Base-by-base conservation (phyloP, 2,888 invertebrate genomes). In the Clitarchus hookeri region DNA sequence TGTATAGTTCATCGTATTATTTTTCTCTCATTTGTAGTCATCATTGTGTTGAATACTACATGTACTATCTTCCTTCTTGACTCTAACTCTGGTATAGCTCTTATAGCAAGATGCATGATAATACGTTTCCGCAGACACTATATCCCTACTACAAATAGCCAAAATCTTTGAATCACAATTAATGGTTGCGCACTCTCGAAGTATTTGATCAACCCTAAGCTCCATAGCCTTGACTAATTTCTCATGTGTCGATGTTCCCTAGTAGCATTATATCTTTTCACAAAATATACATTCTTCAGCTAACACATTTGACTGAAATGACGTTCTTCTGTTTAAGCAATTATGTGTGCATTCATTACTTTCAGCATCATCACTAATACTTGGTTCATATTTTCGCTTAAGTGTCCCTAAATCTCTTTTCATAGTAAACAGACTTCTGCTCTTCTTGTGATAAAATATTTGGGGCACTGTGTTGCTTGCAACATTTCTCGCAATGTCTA, bases 171-270 rank as follows among this genome's bases (percentile, higher is more conserved):
- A 78, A 12, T 78, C 78, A 78, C 78, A 8, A 78, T 78, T 78
- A 78, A 78, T 78, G 78, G 26, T 78, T 78, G 78, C 78, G n/a
- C 78, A 78, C 78, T 78, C 78, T 78, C 78, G 78, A 78, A 78
- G 78, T 25, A 11, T 78, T 78, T 48, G 6, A 48, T 48, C 78
- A 78, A 23, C 78, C 26, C 78, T 78, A 23, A 6, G 4, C 78
- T 78, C 78, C 78, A 26, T 78, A 26, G 13, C n/a, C 6, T 78
- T 78, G 78, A 78, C 26, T 11, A 78, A 78, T 78, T 78, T 78
- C 26, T 23, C 8, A 78, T 8, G 78, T 26, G 78, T 78, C 19
- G 78, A 78, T 3, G 78, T 78, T 78, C 26, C 78, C 4, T 78
- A 16, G 78, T 78, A 0, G 9, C 78, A 8, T 78, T 78, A 16